Evolutionary conservation across 2,797 vertebrate species (phyloP), one percentile per base, ranked within the genome.

Genomic region (Xenopus petersii): DNA sequence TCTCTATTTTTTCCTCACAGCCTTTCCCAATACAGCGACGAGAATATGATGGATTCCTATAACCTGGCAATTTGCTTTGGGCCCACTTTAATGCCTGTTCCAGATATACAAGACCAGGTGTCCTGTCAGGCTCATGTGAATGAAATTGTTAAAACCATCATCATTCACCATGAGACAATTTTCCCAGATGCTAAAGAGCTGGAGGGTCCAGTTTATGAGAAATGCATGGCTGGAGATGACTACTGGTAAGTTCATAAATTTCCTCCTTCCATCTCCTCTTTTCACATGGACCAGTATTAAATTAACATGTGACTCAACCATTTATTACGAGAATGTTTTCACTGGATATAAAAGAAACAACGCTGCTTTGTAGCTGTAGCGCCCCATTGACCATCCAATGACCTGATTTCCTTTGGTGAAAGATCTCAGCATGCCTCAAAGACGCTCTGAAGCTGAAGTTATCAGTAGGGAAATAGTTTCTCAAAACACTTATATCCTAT

Each of bases 31-130:
- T 99, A 98, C 90, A 99, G 95, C 1, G 97, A 99, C 71, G 97
- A 99, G 88, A 99, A 99, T 86, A 99, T 99, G 97, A 99, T 99
- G 97, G 97, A 99, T 89, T 93, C 96, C 0, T 99, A 97, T 87
- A 99, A 99, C 82, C 82, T 99, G 88, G 97, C 97, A 82, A 99
- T 98, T 89, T 99, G 97, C 89, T 99, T 98, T 74, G 97, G 97
- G 56, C 97, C 97, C 51, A 99, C 97, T 0, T 84, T 99, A 79
- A 98, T 99, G 97, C 97, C 97, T 56, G 96, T 97, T n/a, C 97
- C 97, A 6, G 96, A 99, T 82, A 92, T 93, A 82, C 96, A 95
- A 86, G 97, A 99, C 85, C 97, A 98, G 84, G 97, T 99, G 70
- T 97, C 95, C 67, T 98, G 96, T 85, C 97, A 99, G 88, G 95